These are phyloP conservation scores for Parnassius mnemosyne DNA, from an alignment of 2,888 invertebrate genomes.

Conservation along the genomic window DNA sequence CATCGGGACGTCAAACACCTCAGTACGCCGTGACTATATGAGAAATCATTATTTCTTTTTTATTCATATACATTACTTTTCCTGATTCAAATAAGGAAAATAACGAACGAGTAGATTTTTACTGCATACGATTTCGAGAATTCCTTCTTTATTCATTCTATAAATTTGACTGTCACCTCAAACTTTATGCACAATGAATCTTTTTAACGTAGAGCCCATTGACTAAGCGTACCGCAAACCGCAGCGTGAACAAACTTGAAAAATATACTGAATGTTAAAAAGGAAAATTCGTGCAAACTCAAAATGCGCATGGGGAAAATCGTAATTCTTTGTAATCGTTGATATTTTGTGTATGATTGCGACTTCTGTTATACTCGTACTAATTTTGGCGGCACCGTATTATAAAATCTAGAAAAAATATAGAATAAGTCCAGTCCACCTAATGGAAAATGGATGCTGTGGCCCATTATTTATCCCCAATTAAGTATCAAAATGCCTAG, in stretches of 20 bases:
- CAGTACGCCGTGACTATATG: too few species aligned
- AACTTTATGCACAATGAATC: background rate
- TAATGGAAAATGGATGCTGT: too few species aligned
- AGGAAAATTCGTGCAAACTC: slow-evolving; percentile 12
- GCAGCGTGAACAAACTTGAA: background rate
- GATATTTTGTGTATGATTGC: too few species aligned
- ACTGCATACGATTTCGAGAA: background rate
- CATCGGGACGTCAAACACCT: too few species aligned
- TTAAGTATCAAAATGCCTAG: too few species aligned
- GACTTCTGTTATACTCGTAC: too few species aligned
- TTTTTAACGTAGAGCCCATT: background rate
- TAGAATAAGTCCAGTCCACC: too few species aligned
- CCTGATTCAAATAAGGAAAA: slow-evolving; percentile 14
- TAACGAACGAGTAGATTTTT: background rate
- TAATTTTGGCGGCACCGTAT: too few species aligned
- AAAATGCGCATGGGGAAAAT: background rate
- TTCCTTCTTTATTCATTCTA: slow-evolving; percentile 3
- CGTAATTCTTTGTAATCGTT: background rate
- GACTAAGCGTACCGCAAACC: slow-evolving; percentile 17
- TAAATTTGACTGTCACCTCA: slow-evolving; percentile 4
- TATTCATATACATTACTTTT: background rate
- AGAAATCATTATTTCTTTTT: too few species aligned
- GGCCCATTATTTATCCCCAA: too few species aligned
- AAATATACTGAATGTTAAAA: background rate
- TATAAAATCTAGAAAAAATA: too few species aligned